Evolutionary conservation across 2,797 vertebrate species (phyloP).

Genomic region (Acanthis flammea): DNA sequence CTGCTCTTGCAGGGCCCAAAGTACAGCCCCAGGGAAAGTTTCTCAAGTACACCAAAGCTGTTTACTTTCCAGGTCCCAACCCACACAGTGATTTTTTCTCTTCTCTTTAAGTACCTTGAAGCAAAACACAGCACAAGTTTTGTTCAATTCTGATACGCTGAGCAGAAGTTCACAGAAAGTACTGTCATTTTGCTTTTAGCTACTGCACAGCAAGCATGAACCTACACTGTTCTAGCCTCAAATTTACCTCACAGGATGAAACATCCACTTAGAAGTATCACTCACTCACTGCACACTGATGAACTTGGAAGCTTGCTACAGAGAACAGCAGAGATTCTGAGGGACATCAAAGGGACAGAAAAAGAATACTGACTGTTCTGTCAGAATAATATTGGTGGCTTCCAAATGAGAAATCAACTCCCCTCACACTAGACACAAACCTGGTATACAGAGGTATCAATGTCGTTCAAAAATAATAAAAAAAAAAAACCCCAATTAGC

Average conservation of each 20-base stretch:
- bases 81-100: neutral
- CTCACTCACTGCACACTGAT: neutral
- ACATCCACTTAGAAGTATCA: neutral
- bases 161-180: neutral
- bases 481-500: neutral
- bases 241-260: neutral
- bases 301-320: neutral
- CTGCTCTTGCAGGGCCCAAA: neutral
- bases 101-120: neutral
- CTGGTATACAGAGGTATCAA: neutral
- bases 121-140: neutral
- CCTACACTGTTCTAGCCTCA: neutral
- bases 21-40: neutral
- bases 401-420: neutral
- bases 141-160: neutral
- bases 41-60: neutral
- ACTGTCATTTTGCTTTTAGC: neutral
- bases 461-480: neutral
- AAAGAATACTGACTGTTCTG: rapidly evolving
- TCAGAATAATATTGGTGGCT: neutral
- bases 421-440: neutral
- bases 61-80: neutral
- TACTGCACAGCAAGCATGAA: neutral
- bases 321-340: neutral
- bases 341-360: neutral